phyloP scores from a whole-genome alignment of 1,140 invertebrate species.

The Drosophila ficusphila region DNA sequence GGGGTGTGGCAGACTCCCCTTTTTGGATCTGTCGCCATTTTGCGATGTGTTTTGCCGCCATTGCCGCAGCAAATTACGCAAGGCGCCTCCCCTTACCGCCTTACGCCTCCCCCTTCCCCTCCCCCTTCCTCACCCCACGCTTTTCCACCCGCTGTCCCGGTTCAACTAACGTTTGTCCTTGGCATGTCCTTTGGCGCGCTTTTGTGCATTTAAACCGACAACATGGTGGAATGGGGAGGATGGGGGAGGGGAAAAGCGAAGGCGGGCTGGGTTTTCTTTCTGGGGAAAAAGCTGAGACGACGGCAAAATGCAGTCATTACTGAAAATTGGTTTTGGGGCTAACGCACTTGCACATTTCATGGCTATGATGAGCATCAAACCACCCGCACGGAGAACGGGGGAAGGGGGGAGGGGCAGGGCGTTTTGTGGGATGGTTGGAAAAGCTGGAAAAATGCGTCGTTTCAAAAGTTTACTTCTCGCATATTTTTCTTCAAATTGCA shows the following conservation, averaged over 20 bases:
- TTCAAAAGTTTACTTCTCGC: constrained; percentile 81
- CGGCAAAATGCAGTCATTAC: constrained; percentile 82
- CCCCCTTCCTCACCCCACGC: not conserved
- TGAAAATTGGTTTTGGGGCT: constrained; percentile 83
- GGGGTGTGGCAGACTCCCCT: constrained; percentile 9
- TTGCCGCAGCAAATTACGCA: constrained; percentile 80
- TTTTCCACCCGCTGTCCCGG: constrained; percentile 8
- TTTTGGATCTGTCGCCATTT: constrained; percentile 73
- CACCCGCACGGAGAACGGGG: not conserved
- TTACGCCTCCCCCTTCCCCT: not conserved
- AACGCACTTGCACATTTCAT: constrained; percentile 82
- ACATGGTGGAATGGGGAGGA: not conserved
- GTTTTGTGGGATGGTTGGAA: no score
- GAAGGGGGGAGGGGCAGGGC: not conserved
- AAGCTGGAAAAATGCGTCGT: constrained; percentile 69
- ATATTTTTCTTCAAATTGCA: constrained; percentile 82
- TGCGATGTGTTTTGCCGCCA: constrained; percentile 80
- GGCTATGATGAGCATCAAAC: constrained; percentile 67
- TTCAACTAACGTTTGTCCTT: constrained; percentile 83
- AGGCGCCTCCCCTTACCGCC: constrained; percentile 51
- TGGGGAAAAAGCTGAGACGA: constrained; percentile 42
- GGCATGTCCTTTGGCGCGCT: constrained; percentile 81
- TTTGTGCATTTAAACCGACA: constrained; percentile 78
- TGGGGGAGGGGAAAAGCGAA: not conserved
- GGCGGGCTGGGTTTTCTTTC: no score